These are phyloP conservation scores for Acrocephalus kingi DNA, from an alignment of 2,113 vertebrate species.

Conservation along the genomic window DNA sequence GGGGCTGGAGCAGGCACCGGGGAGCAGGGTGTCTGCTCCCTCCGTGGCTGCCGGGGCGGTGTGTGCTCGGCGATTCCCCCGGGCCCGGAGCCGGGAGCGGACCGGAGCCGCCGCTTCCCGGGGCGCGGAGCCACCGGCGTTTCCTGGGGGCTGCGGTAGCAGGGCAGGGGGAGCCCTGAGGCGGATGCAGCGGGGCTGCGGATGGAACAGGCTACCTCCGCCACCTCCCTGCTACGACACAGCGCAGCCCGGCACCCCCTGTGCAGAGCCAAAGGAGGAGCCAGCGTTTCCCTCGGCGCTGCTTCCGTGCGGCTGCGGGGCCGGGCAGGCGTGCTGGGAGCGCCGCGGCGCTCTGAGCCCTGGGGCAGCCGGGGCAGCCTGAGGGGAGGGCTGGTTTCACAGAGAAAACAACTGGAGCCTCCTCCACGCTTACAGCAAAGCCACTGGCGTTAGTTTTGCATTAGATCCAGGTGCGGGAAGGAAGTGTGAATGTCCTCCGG, in stretches of 20 bases:
- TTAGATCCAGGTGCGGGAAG: neutral
- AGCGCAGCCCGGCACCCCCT: neutral
- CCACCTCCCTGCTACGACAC: neutral
- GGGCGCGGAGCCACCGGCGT: neutral
- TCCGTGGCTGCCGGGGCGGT: too few species aligned
- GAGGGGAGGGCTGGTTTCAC: rapidly evolving
- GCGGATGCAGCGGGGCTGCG: neutral
- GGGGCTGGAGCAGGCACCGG: neutral
- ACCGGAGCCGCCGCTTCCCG: neutral
- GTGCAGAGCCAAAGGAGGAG: neutral
- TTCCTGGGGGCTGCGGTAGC: neutral
- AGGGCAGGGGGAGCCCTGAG: neutral
- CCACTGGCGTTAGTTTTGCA: neutral
- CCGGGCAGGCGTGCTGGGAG: rapidly evolving
- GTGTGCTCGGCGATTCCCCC: rapidly evolving
- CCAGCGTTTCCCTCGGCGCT: rapidly evolving
- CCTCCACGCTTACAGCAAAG: neutral
- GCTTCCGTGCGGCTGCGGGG: rapidly evolving
- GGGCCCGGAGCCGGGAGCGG: neutral
- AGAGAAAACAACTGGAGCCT: neutral
- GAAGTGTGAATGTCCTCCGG: neutral
- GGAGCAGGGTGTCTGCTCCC: neutral
- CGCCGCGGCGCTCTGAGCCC: rapidly evolving
- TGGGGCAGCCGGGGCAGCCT: neutral
- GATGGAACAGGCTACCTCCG: neutral